Evolutionary conservation across 2,113 vertebrate genomes (phyloP).

Genomic region (Anser cygnoides): DNA sequence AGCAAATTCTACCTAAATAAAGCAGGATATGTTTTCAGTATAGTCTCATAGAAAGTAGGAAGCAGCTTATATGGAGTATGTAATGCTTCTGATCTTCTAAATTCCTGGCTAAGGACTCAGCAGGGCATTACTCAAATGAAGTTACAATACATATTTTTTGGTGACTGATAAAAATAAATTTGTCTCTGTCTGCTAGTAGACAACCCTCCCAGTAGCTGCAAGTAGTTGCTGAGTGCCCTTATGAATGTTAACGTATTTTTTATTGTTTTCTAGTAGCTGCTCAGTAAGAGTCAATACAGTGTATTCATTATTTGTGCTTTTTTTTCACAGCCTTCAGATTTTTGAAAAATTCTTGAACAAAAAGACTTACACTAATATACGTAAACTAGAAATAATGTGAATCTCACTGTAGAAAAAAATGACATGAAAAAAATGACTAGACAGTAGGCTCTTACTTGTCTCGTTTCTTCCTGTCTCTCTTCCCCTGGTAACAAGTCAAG

Average conservation of each 20-base stretch:
- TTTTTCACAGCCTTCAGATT: background rate
- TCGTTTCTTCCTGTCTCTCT: slow-evolving; percentile 70
- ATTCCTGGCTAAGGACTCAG: background rate
- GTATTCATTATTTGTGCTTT: background rate
- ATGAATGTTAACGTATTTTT: background rate
- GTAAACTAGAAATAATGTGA: background rate
- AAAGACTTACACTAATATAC: background rate
- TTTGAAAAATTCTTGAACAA: background rate
- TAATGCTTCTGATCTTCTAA: background rate
- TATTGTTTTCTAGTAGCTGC: background rate
- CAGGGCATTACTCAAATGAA: background rate
- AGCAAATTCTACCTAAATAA: slow-evolving; percentile 81
- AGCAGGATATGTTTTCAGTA: background rate
- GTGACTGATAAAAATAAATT: background rate
- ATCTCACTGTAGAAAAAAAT: background rate
- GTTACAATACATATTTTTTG: background rate
- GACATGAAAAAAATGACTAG: background rate
- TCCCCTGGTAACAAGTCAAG: slow-evolving; percentile 74
- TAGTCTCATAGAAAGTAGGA: background rate
- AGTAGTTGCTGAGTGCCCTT: background rate
- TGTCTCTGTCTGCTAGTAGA: background rate
- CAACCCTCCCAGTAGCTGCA: background rate
- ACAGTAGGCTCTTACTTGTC: slow-evolving; percentile 77
- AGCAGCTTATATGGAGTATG: background rate
- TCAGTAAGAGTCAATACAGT: background rate